Conservation (phyloP, 1,140 invertebrate genomes). For the Zaprionus kolodkinae region DNA sequence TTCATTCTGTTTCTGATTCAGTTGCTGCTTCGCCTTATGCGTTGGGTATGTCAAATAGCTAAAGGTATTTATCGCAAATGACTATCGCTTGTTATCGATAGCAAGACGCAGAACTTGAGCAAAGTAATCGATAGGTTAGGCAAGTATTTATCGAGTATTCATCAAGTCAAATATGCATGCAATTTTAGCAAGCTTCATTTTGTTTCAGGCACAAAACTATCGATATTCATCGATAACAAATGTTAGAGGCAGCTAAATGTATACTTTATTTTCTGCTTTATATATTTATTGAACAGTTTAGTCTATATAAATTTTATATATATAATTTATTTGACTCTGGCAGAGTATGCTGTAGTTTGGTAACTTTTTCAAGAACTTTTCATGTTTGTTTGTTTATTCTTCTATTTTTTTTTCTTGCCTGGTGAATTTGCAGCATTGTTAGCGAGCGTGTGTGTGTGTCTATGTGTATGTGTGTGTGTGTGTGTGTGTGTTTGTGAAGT, state of each 20-base stretch:
- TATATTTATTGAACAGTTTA: no score
- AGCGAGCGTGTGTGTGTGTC: conserved; percentile 30
- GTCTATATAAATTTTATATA: no score
- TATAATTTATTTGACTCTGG: neutral
- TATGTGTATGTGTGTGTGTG: neutral
- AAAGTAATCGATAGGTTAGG: neutral
- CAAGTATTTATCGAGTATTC: no score
- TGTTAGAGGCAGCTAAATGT: no score
- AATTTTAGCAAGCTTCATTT: neutral
- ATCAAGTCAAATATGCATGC: no score
- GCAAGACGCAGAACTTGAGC: neutral
- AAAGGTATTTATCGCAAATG: neutral
- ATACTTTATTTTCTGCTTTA: no score
- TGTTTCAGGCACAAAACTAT: no score
- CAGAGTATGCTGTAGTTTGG: conserved; percentile 30
- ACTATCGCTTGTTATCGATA: neutral
- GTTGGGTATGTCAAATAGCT: neutral
- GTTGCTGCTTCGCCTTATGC: neutral
- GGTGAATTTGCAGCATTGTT: conserved; percentile 57
- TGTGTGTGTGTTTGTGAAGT: conserved; percentile 54
- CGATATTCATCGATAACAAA: no score
- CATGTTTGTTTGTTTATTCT: conserved; percentile 2
- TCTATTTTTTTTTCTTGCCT: conserved; percentile 35
- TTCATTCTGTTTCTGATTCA: conserved; percentile 31
- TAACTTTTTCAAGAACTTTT: conserved; percentile 17